Base-by-base conservation (phyloP, 1,140 invertebrate genomes). In the Drosophila rhopaloa region DNA sequence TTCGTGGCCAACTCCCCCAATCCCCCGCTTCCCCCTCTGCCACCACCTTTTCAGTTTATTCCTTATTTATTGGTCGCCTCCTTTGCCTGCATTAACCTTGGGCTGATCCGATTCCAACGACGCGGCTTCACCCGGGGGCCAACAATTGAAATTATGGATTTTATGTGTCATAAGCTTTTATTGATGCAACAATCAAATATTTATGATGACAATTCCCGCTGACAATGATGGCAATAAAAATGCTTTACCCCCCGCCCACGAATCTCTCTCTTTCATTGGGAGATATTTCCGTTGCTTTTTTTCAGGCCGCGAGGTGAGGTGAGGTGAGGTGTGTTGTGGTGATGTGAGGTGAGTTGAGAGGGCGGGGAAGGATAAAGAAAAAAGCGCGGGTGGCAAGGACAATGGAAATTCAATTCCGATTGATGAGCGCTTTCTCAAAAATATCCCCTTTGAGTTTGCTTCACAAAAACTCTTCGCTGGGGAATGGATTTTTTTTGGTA, bases 111-210 rank as follows among this genome's bases (percentile, higher is more conserved):
- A 48, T 57, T 70, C 54, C 48, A 62, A 19, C 47, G 48, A 29
- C 35, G 11, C 38, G 38, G 5, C 16, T 43, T 41, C 59, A 27
- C 75, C 82, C 68, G 37, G 76, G 73, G 80, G 43, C 65, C 67
- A 75, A 84, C 85, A 88, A 88, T 88, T 88, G 84, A 88, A 90
- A 88, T 88, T 88, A 88, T 88, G 84, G 84, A 88, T 90, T 88
- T 88, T 88, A 88, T 88, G 84, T 88, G 84, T 88, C 84, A 88
- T 88, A 88, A 88, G 84, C 84, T 88, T 88, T 88, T 89, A 89
- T 88, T 89, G 85, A 89, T 89, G 85, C 84, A 88, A 89, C 84
- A 88, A 88, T 88, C 84, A 88, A 88, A 88, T 88, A 88, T 88
- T 88, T 88, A 88, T 88, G 84, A 90, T 88, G 83, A 86, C 83